Evolutionary conservation across 2,113 vertebrate genomes (phyloP), one percentile per base, ranked within the genome.

Genomic region (Pandion haliaetus): DNA sequence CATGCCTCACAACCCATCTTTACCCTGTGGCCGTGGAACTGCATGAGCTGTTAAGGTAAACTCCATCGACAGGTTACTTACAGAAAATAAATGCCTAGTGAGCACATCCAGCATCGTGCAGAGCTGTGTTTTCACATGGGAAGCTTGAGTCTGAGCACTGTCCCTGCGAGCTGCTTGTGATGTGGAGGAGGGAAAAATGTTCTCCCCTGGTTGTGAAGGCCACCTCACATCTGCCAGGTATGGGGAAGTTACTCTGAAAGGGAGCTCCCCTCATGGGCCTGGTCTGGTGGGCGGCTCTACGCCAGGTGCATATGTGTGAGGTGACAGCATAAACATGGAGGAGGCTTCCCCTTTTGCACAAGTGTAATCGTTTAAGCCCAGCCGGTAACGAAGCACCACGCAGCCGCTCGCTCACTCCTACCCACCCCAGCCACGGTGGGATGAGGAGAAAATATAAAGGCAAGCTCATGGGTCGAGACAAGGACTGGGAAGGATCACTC

Each of bases 291-390:
- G 19, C 0, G 3, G 23, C 59, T 54, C 12, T 26, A 25, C 40
- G 26, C 10, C n/a, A 24, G 18, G 5, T 8, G 25, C 0, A 0
- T 10, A 2, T 11, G 12, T 42, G 38, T 32, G 34, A 59, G 40
- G 16, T 55, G 47, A 36, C 55, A 65, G 31, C 49, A 26, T 31
- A 50, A 59, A 61, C 5, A 7, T 6, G 34, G 58, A 54, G 31
- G 17, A 59, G 34, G 34, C 44, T 67, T 81, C 47, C 15, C 23
- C 9, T 18, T 44, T 31, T 44, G 55, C 40, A 17, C 18, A n/a
- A 28, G 50, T 52, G 50, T 52, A 15, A 1, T 28, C 26, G 50
- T 52, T 52, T 52, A 26, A 52, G 50, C 50, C 50, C 50, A 52
- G 26, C 26, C 1, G 26, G 50, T 52, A 52, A 52, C 26, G 17